phyloP scores from a whole-genome alignment of 1,140 invertebrate genomes.

The Marisa cornuarietis region DNA sequence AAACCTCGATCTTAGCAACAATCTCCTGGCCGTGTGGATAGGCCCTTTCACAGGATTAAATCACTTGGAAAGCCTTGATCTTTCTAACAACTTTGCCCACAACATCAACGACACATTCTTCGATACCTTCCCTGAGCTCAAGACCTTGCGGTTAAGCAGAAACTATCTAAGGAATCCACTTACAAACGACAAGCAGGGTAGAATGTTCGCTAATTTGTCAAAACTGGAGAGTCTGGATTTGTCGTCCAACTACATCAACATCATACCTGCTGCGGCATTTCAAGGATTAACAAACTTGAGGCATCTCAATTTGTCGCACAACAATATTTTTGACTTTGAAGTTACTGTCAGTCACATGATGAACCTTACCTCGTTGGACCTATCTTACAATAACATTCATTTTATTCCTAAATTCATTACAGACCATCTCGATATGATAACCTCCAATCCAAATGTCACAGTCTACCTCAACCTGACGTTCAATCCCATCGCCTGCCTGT shows the following conservation, averaged over 20 bases:
- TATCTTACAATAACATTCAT: constrained; percentile 16
- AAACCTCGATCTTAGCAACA: not conserved
- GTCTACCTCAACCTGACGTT: constrained; percentile 1
- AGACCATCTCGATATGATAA: constrained; percentile 9
- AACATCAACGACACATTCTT: constrained; percentile 26
- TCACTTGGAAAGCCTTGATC: constrained; percentile 11
- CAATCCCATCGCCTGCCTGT: constrained; percentile 12
- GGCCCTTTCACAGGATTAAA: constrained; percentile 26
- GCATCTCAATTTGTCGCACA: constrained; percentile 22
- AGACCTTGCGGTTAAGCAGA: constrained; percentile 14
- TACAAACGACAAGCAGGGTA: not conserved
- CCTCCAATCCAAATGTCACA: not conserved
- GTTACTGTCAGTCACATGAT: constrained; percentile 14
- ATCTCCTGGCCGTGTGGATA: constrained; percentile 10
- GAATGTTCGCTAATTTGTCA: constrained; percentile 4
- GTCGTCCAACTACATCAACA: constrained; percentile 31
- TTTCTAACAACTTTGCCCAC: constrained; percentile 19
- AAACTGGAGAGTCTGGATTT: constrained; percentile 31
- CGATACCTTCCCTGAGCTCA: constrained; percentile 2
- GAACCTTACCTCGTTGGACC: not conserved
- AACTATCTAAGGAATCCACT: constrained; percentile 22
- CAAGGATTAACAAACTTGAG: constrained; percentile 13
- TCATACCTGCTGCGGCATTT: constrained; percentile 16
- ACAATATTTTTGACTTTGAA: constrained; percentile 19
- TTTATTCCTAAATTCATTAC: not conserved